Base-by-base conservation (phyloP, 1,140 invertebrate species). In the Drosophila melanica region DNA sequence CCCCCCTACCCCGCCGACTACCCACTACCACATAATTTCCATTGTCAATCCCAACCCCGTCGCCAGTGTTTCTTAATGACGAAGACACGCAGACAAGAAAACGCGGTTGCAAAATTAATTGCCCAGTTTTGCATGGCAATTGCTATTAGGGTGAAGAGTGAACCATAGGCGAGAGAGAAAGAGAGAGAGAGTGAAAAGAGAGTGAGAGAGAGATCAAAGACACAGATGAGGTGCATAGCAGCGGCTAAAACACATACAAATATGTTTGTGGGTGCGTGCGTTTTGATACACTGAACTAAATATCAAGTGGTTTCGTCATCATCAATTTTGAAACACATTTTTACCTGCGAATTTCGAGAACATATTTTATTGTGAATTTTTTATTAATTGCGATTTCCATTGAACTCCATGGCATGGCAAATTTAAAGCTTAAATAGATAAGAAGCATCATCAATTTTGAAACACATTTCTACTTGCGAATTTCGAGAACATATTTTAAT, bases 81-180 rank as follows among this genome's bases (percentile, higher is more conserved):
- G 51, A 64, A 63, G 50, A 39, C 42, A 69, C 53, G 53, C 51
- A 48, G 64, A 48, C 30, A n/a, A 41, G 54, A 44, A 39, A 66
- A 66, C 16, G 11, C 33, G 16, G 18, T 72, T 72, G 63, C 69
- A 66, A 72, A 72, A 59, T 72, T 72, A 72, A 72, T 53, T 53
- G 53, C 69, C 30, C 51, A 51, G 48, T 70, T 70, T 70, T 70
- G 67, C 67, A 71, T 50, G 60, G 44, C 51, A 64, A 70, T 62
- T 51, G 41, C 47, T 11, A 60, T 37, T 37, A 53, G 33, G 16
- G 44, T 41, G 23, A 37, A 44, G 18, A 23, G 18, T 0, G 4
- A 23, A 11, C 35, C 11, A 7, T 1, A 47, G 12, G 20, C 11
- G 20, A 27, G 11, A 45, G 16, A 4, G 10, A 12, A 8, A 39